phyloP scores from a whole-genome alignment of 2,888 invertebrate species.

The Diaperis boleti region DNA sequence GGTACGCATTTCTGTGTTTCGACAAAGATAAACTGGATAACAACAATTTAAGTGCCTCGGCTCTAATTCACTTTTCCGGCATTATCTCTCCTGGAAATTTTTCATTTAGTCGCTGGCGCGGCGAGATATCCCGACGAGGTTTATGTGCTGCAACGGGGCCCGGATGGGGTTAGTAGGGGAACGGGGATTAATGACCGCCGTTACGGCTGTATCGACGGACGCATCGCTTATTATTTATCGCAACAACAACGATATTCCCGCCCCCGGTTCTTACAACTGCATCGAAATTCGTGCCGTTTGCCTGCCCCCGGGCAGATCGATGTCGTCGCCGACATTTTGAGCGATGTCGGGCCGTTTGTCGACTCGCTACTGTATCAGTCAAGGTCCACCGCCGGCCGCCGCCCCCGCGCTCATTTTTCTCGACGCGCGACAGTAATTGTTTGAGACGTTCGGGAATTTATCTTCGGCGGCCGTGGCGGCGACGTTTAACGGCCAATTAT shows the following conservation, averaged over 20 bases:
- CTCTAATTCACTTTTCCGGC: not conserved
- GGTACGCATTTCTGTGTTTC: too few species aligned
- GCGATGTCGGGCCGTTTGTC: slow-evolving; percentile 55
- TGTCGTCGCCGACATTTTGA: slow-evolving; percentile 55
- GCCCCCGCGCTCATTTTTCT: slow-evolving; percentile 49
- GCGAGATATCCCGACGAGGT: not conserved
- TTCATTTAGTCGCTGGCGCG: not conserved
- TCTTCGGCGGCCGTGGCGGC: slow-evolving; percentile 32
- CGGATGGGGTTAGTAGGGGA: not conserved
- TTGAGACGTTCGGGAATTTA: slow-evolving; percentile 52
- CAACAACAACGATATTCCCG: too few species aligned
- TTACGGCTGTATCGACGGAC: too few species aligned
- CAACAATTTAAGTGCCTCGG: too few species aligned
- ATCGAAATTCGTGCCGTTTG: slow-evolving; percentile 33
- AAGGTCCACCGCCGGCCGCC: slow-evolving; percentile 38
- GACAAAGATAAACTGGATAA: too few species aligned
- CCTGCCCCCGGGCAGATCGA: slow-evolving; percentile 46
- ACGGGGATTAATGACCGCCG: too few species aligned
- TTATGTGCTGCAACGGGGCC: not conserved
- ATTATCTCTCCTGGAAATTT: not conserved
- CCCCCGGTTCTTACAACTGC: too few species aligned
- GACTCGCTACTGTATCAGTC: slow-evolving; percentile 54
- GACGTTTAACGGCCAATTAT: slow-evolving; percentile 30
- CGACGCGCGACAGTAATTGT: slow-evolving; percentile 52
- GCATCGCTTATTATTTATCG: too few species aligned